Evolutionary conservation across 1,140 invertebrate genomes (phyloP), one percentile per base, ranked within the genome.

Genomic region (Cotesia chilonis): DNA sequence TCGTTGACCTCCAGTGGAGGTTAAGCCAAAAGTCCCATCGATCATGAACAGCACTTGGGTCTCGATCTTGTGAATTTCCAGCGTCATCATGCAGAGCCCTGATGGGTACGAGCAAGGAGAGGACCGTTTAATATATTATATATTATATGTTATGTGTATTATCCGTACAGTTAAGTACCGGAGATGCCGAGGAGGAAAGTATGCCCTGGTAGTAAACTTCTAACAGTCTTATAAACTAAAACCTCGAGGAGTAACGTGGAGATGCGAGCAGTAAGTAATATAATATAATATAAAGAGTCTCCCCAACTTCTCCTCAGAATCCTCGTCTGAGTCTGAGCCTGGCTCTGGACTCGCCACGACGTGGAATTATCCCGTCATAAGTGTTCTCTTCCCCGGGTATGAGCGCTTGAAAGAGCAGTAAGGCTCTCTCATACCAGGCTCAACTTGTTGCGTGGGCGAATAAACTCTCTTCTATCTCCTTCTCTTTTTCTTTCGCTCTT

Each of bases 291-390:
- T 28, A 28, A 17, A 17, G 28, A 28, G 28, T 28, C 28, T 28
- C 28, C 28, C 28, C 28, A 28, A 28, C 28, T 28, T 28, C 28
- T 28, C 28, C 28, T 28, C 28, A 28, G 28, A 28, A 28, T 28
- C 17, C n/a, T 28, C 6, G 47, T 47, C 6, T 47, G 41, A 28
- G 28, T 28, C 28, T 28, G 28, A 28, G 28, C 28, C 28, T 28
- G 17, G 17, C 17, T 41, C 66, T 68, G 47, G 55, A 64, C 47
- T 59, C n/a, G 57, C 68, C 55, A 70, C 68, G 76, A 79, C 76
- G 76, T 79, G 73, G 77, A 81, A 80, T 81, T 80, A 81, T 79
- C 78, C 78, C 74, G 76, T 79, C 78, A 76, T 79, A 81, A 78
- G 75, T 77, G 71, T 63, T 72, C 70, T 59, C 28, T 28, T 28